Conservation (phyloP, 1,140 invertebrate genomes). For the Palaemon carinicauda region DNA sequence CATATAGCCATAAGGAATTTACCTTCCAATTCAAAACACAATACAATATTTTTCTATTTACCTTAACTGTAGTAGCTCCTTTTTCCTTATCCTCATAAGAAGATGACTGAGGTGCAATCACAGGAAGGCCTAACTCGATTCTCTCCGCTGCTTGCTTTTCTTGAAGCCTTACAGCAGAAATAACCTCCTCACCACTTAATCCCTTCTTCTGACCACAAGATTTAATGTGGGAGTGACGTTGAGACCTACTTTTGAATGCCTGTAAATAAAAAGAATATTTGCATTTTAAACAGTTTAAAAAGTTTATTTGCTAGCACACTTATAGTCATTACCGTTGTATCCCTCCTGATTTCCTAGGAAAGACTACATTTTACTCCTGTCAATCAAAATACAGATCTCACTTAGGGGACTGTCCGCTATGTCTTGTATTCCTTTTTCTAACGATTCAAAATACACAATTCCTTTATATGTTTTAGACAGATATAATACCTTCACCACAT, state of each 20-base stretch:
- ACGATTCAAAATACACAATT: too few relatives aligned
- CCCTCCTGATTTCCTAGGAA: too few relatives aligned
- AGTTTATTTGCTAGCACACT: too few relatives aligned
- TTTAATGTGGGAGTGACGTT: conserved; percentile 20
- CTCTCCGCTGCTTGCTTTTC: conserved; percentile 42
- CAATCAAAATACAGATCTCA: too few relatives aligned
- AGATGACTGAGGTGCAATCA: not conserved
- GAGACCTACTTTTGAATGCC: not conserved
- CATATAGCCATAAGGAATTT: too few relatives aligned
- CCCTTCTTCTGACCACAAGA: conserved; percentile 27
- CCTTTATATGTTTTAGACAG: too few relatives aligned
- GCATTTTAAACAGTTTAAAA: too few relatives aligned
- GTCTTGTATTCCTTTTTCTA: too few relatives aligned
- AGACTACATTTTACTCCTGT: too few relatives aligned
- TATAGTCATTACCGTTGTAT: too few relatives aligned
- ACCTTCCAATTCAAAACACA: not conserved
- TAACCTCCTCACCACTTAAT: conserved; percentile 10
- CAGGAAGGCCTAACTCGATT: conserved; percentile 28
- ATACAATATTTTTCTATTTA: not conserved
- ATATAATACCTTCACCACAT: too few relatives aligned
- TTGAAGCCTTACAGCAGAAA: conserved; percentile 13
- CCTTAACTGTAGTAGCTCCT: not conserved
- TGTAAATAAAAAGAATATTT: not conserved
- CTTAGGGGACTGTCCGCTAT: too few relatives aligned
- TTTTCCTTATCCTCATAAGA: not conserved